Evolutionary conservation across 2,797 vertebrate species (phyloP).

Genomic region (Hyperoplus immaculatus): DNA sequence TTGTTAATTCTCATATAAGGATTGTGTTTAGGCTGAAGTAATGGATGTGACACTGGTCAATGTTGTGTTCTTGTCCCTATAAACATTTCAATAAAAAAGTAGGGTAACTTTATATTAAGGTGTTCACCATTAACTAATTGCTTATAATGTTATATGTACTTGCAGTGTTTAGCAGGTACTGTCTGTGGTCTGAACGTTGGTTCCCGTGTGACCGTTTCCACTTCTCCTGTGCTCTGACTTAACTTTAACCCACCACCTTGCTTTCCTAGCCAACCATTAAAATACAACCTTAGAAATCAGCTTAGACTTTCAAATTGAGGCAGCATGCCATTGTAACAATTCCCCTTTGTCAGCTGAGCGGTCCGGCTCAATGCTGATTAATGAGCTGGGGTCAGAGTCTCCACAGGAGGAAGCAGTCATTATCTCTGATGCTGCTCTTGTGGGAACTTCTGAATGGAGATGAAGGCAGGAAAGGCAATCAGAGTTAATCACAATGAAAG

Average conservation of each 20-base stretch:
- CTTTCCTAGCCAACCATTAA: conserved; percentile 44
- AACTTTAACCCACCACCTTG: conserved; percentile 1
- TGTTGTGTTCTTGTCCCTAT: not conserved
- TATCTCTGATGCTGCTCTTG: conserved; percentile 61
- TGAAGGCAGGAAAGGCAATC: conserved; percentile 75
- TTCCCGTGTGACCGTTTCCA: conserved; percentile 19
- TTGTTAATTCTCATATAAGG: no score
- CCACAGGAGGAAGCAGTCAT: conserved; percentile 70
- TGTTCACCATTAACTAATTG: not conserved
- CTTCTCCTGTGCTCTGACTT: not conserved
- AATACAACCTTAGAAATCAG: conserved; percentile 58
- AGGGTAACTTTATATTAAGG: no score
- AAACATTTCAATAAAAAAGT: not conserved
- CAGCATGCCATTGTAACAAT: conserved; percentile 50
- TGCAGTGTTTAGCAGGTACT: conserved; percentile 20
- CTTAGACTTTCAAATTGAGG: conserved; percentile 51
- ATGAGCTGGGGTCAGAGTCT: conserved; percentile 73
- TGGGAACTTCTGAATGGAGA: conserved; percentile 71
- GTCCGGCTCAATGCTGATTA: conserved; percentile 80
- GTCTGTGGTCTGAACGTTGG: not conserved
- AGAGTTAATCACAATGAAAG: conserved; percentile 79
- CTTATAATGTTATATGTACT: not conserved
- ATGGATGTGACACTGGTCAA: no score
- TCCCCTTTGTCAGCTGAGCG: conserved; percentile 60
- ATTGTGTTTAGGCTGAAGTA: no score